Conservation (phyloP, 2,888 invertebrate genomes). For the Arge pagana region DNA sequence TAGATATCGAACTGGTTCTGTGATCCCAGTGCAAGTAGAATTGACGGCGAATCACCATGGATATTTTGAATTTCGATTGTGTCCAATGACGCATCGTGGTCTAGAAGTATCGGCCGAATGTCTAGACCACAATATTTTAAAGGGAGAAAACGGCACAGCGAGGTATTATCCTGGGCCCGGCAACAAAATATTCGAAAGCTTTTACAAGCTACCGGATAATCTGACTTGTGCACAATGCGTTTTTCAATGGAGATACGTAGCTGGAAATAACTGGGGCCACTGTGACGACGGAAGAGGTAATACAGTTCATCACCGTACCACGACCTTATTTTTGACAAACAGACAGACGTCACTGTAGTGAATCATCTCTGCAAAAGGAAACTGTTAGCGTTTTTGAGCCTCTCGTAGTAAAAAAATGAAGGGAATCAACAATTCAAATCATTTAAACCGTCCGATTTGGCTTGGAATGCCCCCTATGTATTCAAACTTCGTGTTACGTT, state of each 20-base stretch:
- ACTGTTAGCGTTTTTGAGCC: too few species aligned
- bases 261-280: constrained; percentile 65
- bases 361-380: too few species aligned
- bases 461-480: too few species aligned
- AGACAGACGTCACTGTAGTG: too few species aligned
- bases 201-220: constrained; percentile 66
- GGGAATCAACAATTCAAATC: too few species aligned
- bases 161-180: constrained; percentile 79
- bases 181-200: constrained; percentile 78
- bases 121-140: constrained; percentile 72
- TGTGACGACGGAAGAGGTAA: constrained; percentile 55
- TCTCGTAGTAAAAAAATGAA: too few species aligned
- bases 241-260: constrained; percentile 86
- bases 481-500: too few species aligned
- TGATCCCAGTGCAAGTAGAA: constrained; percentile 77
- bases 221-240: constrained; percentile 81
- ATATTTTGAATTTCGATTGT: constrained; percentile 83
- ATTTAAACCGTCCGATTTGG: too few species aligned
- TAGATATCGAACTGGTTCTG: constrained; percentile 71
- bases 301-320: too few species aligned
- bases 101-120: constrained; percentile 76
- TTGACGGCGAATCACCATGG: constrained; percentile 88
- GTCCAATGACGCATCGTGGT: constrained; percentile 67
- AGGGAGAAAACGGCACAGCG: constrained; percentile 61
- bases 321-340: too few species aligned